phyloP scores from a whole-genome alignment of 1,140 invertebrate species.

The Calliopsis andreniformis region DNA sequence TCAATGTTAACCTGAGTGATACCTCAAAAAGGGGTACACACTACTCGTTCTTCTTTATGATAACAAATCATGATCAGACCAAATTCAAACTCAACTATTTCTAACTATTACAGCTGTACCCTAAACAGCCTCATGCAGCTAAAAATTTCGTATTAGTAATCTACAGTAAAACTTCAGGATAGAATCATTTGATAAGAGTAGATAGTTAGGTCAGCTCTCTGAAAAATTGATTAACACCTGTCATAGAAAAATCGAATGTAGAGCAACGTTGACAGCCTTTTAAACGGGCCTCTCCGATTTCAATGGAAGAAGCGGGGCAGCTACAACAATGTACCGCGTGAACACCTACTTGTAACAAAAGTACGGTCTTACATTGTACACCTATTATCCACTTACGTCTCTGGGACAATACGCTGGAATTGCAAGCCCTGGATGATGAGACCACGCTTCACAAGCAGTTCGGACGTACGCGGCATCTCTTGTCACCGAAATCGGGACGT shows the following conservation, averaged over 20 bases:
- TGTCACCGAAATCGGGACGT: conserved; percentile 18
- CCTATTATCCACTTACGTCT: conserved; percentile 72
- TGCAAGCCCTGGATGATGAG: conserved; percentile 65
- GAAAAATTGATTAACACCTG: conserved; percentile 22
- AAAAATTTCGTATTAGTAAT: too few species aligned
- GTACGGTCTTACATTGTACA: conserved; percentile 63
- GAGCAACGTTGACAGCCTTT: conserved; percentile 53
- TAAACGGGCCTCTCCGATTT: conserved; percentile 51
- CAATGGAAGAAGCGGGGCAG: conserved; percentile 63
- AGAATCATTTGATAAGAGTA: too few species aligned
- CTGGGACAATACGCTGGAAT: conserved; percentile 68
- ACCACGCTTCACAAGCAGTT: conserved; percentile 59
- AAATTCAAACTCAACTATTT: too few species aligned
- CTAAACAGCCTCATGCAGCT: too few species aligned
- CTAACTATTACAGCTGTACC: too few species aligned
- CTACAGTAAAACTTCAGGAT: too few species aligned
- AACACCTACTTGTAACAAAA: conserved; percentile 62
- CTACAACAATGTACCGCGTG: conserved; percentile 57
- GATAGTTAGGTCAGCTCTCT: neutral
- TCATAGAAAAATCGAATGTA: conserved; percentile 48
- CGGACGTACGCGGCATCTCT: conserved; percentile 57
- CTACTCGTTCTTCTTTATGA: too few species aligned
- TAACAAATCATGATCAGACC: too few species aligned
- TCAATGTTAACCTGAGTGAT: too few species aligned
- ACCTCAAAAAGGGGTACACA: too few species aligned